Percentiles rank a stretch among this genome's conserved stretches.
phyloP scores from a whole-genome alignment of 2,797 vertebrate species.

The Malacoctenus gilli region DNA sequence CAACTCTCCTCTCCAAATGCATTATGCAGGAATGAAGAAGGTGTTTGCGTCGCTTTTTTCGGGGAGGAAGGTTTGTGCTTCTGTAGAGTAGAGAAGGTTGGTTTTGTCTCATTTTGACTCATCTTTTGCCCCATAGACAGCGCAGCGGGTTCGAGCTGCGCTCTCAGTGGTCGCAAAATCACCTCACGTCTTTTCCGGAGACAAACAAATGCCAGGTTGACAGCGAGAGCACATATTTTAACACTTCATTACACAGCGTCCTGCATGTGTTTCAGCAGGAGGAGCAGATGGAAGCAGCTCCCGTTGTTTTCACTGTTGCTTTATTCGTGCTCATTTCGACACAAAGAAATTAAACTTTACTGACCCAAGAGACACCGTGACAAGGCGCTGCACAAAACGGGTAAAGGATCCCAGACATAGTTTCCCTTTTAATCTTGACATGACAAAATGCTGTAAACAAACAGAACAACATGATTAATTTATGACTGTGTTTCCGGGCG shows the following conservation, averaged over 20 bases:
- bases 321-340: conserved; percentile 14
- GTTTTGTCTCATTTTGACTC: conserved; percentile 54
- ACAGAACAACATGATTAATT: neutral
- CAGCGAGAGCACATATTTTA: conserved; percentile 19
- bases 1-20: conserved; percentile 49
- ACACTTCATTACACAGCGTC: conserved; percentile 32
- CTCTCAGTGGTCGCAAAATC: conserved; percentile 15
- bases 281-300: conserved; percentile 13
- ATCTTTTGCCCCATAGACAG: conserved; percentile 41
- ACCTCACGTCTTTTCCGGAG: conserved; percentile 16
- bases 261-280: conserved; percentile 22
- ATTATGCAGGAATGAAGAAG: conserved; percentile 55
- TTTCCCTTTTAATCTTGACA: neutral
- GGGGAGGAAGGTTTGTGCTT: conserved; percentile 14
- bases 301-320: conserved; percentile 2
- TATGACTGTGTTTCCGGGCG: neutral
- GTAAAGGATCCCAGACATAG: too few relatives aligned
- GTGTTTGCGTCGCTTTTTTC: conserved; percentile 28
- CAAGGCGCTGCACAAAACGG: too few relatives aligned
- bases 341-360: conserved; percentile 12
- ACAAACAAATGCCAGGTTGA: conserved; percentile 25
- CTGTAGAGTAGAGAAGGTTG: conserved; percentile 9
- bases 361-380: neutral
- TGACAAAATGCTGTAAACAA: neutral
- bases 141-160: conserved; percentile 30